Conservation (phyloP, 2,113 vertebrate genomes). For the Psophia crepitans region DNA sequence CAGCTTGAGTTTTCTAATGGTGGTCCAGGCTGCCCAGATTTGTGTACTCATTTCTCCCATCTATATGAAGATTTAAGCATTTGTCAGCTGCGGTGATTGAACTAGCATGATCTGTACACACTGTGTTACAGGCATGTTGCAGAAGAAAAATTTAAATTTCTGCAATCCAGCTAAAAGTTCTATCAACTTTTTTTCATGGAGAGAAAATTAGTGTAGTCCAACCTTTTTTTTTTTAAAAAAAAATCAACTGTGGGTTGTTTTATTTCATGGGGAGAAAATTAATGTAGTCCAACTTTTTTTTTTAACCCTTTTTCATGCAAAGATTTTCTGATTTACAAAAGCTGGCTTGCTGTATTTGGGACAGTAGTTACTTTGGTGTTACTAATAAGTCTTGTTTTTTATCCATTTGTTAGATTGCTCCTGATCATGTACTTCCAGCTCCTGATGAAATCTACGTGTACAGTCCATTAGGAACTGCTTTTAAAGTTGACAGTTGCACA, state of each 20-base stretch:
- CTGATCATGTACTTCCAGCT: slow-evolving; percentile 91
- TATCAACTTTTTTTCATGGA: background rate
- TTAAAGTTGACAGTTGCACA: slow-evolving; percentile 80
- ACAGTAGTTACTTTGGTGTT: background rate
- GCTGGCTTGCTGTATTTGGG: background rate
- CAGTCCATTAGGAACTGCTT: slow-evolving; percentile 92
- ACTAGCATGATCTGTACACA: background rate
- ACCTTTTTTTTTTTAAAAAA: background rate
- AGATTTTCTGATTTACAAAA: background rate
- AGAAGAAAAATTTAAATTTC: background rate
- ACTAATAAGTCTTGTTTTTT: background rate
- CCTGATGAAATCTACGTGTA: slow-evolving; percentile 90
- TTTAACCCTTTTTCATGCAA: background rate
- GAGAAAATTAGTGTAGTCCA: background rate
- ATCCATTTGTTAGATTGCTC: slow-evolving; percentile 81
- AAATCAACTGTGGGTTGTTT: no score
- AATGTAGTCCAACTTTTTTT: background rate
- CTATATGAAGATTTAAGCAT: background rate
- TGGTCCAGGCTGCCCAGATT: background rate
- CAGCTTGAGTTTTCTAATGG: background rate
- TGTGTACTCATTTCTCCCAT: background rate
- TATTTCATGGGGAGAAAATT: background rate
- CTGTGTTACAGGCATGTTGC: background rate
- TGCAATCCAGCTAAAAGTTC: background rate
- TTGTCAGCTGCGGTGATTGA: background rate